A percentile compares a stretch with the other conserved stretches of the same genome.
Conservation (phyloP, 2,113 vertebrate species). For the Onychostoma macrolepis region DNA sequence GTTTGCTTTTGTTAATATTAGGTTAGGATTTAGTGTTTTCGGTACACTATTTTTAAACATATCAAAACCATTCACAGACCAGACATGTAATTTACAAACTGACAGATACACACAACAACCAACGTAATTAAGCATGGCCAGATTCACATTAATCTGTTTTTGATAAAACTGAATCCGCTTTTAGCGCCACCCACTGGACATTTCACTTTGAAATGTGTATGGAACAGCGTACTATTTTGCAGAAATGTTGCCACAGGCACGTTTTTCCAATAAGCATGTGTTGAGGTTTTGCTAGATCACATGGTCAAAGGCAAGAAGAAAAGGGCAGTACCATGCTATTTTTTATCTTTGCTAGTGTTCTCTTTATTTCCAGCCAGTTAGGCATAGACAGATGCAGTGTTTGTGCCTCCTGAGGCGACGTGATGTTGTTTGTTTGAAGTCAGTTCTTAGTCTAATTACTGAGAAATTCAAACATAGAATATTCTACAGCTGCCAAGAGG, state of each 20-base stretch:
- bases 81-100: too few relatives aligned
- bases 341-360: not conserved
- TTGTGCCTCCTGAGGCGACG: conserved; percentile 14
- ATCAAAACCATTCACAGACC: too few relatives aligned
- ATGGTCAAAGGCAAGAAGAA: not conserved
- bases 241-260: not conserved
- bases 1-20: too few relatives aligned
- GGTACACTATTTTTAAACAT: too few relatives aligned
- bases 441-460: conserved; percentile 10
- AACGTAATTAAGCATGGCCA: too few relatives aligned
- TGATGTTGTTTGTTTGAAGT: conserved; percentile 9
- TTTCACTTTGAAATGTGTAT: not conserved
- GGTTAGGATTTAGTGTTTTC: too few relatives aligned
- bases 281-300: not conserved
- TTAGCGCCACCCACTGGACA: not conserved
- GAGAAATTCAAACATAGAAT: conserved; percentile 8
- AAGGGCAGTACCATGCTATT: not conserved
- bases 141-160: too few relatives aligned
- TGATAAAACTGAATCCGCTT: not conserved
- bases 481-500: not conserved
- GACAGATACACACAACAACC: too few relatives aligned
- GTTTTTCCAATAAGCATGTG: not conserved
- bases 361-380: not conserved
- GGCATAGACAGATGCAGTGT: conserved; percentile 3
- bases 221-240: not conserved